Base-by-base conservation (phyloP, 2,113 vertebrate species). In the Poecile atricapillus region DNA sequence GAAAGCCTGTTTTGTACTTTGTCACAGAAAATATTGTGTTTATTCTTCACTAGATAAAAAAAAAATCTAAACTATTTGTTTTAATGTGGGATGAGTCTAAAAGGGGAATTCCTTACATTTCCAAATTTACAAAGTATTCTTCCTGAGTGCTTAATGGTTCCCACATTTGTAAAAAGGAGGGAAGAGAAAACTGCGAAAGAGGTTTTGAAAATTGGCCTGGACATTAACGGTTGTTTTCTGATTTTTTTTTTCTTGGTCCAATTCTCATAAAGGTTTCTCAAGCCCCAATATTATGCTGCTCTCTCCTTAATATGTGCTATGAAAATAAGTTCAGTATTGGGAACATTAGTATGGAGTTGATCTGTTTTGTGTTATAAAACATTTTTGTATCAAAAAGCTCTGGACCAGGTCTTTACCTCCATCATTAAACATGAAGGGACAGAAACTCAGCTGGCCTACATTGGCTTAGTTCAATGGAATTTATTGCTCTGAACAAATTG, bases 91-190 rank as follows among this genome's bases (percentile, higher is more conserved):
- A 89, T 92, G 88, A 95, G 71, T 95, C 82, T 93, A 91, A 83
- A 65, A 81, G 56, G 82, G 84, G 89, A 97, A 95, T 84, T 96
- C 28, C 95, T 89, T 71, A 87, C 59, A 69, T 96, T 97, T 97
- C 97, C 96, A 97, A 92, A 94, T 91, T 94, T 94, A 91, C 83
- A 82, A 95, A 92, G 93, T 65, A 59, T 63, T 96, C 95, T 97
- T 97, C 97, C 97, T 96, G 93, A 96, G 96, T 87, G 87, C 92
- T 92, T 97, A 98, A 97, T 60, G 69, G 22, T 95, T 97, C 76
- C 94, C 97, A 96, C 62, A 90, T 93, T 97, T 96, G 58, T 92
- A 89, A 93, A 95, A 95, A 96, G 15, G n/a, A 88, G 89, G 28
- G 12, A 59, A 94, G 75, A 96, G 87, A 81, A 97, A 97, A 95